Percentiles rank a stretch among this genome's conserved stretches.
These are phyloP conservation scores for Calcarius lapponicus DNA, from an alignment of 2,797 vertebrate species.

Conservation along the genomic window DNA sequence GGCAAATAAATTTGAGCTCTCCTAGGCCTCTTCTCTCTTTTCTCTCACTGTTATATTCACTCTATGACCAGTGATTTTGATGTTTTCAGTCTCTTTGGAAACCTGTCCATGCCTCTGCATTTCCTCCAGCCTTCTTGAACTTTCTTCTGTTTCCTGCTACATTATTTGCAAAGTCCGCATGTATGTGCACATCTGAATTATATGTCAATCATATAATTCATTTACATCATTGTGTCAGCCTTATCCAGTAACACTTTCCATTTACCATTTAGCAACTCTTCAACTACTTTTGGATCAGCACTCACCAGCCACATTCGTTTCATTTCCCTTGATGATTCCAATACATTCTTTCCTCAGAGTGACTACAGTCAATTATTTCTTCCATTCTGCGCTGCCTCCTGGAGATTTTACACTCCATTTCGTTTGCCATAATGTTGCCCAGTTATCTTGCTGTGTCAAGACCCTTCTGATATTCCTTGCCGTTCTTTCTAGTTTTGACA, in stretches of 20 bases:
- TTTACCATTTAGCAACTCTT: not conserved
- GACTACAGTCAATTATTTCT: constrained; percentile 42
- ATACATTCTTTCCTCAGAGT: not conserved
- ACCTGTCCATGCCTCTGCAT: not conserved
- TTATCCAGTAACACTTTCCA: not conserved
- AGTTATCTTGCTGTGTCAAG: constrained; percentile 29
- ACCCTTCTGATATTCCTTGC: constrained; percentile 9
- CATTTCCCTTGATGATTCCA: not conserved
- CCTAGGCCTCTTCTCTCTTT: not conserved
- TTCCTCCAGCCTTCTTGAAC: not conserved
- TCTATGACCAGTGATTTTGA: not conserved
- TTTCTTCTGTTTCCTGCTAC: not conserved
- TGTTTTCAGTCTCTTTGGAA: not conserved
- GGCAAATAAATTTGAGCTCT: not conserved
- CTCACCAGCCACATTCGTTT: not conserved
- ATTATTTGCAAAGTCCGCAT: not conserved
- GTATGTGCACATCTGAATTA: not conserved
- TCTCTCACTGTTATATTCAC: not conserved
- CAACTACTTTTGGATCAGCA: not conserved
- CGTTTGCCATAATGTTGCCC: not conserved
- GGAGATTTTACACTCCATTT: constrained; percentile 42
- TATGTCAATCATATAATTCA: not conserved
- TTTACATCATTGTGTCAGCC: not conserved
- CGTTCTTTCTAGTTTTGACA: constrained; percentile 10
- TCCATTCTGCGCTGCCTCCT: constrained; percentile 17